Evolutionary conservation across 2,888 invertebrate genomes (phyloP).

Genomic region (Villa cingulata): DNA sequence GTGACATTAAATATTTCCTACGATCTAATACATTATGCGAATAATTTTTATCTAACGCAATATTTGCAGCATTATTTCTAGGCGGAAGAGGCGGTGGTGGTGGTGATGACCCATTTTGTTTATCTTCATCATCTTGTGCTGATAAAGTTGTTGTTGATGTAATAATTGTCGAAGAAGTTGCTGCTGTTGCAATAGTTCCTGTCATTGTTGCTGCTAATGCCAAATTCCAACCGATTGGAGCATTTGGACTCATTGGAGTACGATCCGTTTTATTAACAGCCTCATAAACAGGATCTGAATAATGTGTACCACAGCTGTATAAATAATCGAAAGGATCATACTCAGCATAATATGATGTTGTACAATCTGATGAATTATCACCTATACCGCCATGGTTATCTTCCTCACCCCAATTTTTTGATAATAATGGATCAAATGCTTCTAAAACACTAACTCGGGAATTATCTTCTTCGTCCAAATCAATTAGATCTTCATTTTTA

Average conservation of each 20-base stretch:
- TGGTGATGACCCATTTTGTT: constrained; percentile 10
- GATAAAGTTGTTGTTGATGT: neutral
- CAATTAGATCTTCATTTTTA: constrained; percentile 29
- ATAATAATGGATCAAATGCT: constrained; percentile 73
- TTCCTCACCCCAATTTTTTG: constrained; percentile 43
- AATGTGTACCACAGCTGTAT: constrained; percentile 49
- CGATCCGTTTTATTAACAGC: constrained; percentile 49
- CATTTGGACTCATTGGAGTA: constrained; percentile 37
- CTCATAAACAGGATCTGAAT: constrained; percentile 57
- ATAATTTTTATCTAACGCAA: too few species aligned
- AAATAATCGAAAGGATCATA: constrained; percentile 70
- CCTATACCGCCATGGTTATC: constrained; percentile 24
- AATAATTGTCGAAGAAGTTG: neutral
- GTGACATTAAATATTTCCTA: constrained; percentile 18
- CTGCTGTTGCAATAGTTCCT: neutral
- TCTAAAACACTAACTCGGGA: constrained; percentile 49
- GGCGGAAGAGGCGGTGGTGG: constrained; percentile 48
- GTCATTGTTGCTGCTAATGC: constrained; percentile 2
- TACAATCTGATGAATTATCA: constrained; percentile 44
- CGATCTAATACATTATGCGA: constrained; percentile 20
- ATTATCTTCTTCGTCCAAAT: constrained; percentile 29
- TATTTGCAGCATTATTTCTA: constrained; percentile 28
- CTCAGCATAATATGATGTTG: constrained; percentile 55
- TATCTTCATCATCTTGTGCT: too few species aligned
- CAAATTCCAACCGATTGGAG: constrained; percentile 31